A percentile compares a stretch with the other conserved stretches of the same genome.
phyloP scores from a whole-genome alignment of 2,888 invertebrate species.

The Endomychus coccineus region DNA sequence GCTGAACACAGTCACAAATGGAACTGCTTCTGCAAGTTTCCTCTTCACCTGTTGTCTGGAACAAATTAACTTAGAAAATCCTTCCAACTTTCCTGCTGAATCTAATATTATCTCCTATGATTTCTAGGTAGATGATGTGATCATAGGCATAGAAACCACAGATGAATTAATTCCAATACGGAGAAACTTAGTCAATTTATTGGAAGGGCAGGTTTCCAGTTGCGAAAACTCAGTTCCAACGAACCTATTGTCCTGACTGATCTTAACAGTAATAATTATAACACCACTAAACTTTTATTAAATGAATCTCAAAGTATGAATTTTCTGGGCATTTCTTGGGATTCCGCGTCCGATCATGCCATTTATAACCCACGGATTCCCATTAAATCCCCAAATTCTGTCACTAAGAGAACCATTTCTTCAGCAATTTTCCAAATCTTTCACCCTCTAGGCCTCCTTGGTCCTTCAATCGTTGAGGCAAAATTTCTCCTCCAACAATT shows the following conservation, averaged over 20 bases:
- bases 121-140: slow-evolving; percentile 4
- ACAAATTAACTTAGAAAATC: not conserved
- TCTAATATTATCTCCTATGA: not conserved
- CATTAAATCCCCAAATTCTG: not conserved
- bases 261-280: not conserved
- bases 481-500: not conserved
- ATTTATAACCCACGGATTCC: not conserved
- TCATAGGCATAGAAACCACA: not conserved
- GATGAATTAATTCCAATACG: not conserved
- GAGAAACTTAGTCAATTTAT: not conserved
- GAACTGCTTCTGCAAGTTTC: slow-evolving; percentile 1
- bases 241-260: not conserved
- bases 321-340: not conserved
- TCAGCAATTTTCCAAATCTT: not conserved
- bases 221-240: slow-evolving; percentile 1
- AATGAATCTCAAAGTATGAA: slow-evolving; percentile 3
- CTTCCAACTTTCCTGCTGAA: not conserved
- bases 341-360: not conserved
- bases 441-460: not conserved
- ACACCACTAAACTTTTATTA: not conserved
- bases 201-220: not conserved
- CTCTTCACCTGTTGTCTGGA: not conserved
- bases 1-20: too few species aligned
- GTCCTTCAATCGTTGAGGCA: not conserved
- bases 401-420: not conserved